These are phyloP conservation scores for Desmodus rotundus DNA, from an alignment of 2,113 vertebrate species.

Conservation along the genomic window DNA sequence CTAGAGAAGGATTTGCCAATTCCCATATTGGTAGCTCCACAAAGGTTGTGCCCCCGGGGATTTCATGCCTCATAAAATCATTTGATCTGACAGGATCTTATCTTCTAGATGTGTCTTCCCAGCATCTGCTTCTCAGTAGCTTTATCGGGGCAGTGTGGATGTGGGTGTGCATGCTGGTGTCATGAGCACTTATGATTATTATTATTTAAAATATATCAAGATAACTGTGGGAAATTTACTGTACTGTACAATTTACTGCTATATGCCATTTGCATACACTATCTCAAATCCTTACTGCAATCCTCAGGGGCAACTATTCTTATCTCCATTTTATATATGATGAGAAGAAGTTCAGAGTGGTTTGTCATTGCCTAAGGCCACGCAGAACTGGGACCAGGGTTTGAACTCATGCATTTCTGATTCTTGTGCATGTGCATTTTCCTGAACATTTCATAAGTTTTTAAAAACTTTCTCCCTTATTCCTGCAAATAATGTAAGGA, in stretches of 20 bases:
- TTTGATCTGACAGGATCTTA: background rate
- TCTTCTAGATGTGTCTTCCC: background rate
- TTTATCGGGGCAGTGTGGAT: background rate
- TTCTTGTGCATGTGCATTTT: background rate
- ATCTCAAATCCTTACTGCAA: background rate
- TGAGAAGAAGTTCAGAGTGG: background rate
- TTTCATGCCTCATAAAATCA: slow-evolving; percentile 4
- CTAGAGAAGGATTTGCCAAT: background rate
- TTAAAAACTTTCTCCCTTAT: background rate
- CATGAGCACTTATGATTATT: background rate
- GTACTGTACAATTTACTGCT: background rate
- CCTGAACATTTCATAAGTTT: background rate
- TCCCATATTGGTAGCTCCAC: background rate
- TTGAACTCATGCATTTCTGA: background rate
- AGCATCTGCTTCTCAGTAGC: background rate
- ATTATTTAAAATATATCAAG: background rate
- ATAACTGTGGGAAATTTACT: background rate
- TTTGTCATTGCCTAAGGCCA: background rate
- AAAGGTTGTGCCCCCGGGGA: background rate
- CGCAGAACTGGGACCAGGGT: background rate
- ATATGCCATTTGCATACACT: background rate
- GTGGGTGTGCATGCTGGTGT: no score
- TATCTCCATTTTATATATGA: background rate
- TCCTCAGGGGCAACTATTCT: background rate
- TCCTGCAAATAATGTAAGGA: background rate